Evolutionary conservation across 2,797 vertebrate species (phyloP).

Genomic region (Schizothorax lantsangensis): DNA sequence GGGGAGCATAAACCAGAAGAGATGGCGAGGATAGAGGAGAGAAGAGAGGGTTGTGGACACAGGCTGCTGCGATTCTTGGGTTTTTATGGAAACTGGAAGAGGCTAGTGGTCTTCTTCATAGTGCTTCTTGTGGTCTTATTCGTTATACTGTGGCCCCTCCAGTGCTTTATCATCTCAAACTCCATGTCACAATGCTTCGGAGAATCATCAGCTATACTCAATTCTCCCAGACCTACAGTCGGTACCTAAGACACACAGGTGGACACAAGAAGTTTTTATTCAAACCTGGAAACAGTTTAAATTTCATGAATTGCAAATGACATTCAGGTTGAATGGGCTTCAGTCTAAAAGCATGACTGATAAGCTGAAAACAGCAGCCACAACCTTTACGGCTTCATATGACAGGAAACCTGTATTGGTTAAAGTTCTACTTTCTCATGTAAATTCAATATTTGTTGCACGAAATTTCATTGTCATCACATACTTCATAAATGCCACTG

Average conservation of each 20-base stretch:
- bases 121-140: slow-evolving; percentile 77
- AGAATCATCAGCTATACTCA: neutral
- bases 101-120: slow-evolving; percentile 67
- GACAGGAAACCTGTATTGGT: neutral
- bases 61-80: slow-evolving; percentile 44
- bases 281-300: neutral
- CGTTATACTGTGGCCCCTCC: slow-evolving; percentile 81
- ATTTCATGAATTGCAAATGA: neutral
- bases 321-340: neutral
- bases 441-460: neutral
- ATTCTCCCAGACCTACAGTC: neutral
- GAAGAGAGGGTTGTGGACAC: slow-evolving; percentile 7
- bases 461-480: neutral
- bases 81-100: slow-evolving; percentile 72
- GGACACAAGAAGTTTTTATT: neutral
- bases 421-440: neutral
- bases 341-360: neutral
- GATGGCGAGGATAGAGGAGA: slow-evolving; percentile 1
- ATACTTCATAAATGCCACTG: slow-evolving; percentile 11
- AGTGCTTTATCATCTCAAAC: slow-evolving; percentile 76
- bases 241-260: neutral
- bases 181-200: slow-evolving; percentile 75
- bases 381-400: slow-evolving; percentile 2
- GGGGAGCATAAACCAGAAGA: slow-evolving; percentile 75
- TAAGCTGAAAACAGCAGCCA: neutral